Base-by-base conservation (phyloP, 2,888 invertebrate species). In the Cacoxenus indagator region DNA sequence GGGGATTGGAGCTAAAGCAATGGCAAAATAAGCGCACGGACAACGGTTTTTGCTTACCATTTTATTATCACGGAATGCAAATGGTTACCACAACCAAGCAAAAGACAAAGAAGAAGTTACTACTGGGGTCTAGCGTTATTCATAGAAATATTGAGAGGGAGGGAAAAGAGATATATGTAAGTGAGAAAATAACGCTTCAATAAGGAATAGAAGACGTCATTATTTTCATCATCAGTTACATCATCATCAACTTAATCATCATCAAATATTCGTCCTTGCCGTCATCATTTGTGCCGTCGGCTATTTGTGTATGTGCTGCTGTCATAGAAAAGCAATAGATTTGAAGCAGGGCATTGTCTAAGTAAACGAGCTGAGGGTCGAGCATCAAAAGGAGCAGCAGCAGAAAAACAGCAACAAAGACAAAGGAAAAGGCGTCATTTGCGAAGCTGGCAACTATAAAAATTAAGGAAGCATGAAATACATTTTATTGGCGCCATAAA, bases 391-490 rank as follows among this genome's bases (percentile, higher is more conserved):
- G 64, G 45, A 71, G 62, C 64, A 67, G 67, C 64, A 57, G 57
- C 27, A 68, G 48, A 64, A 65, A 54, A 65, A 48, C 65, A 66
- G 64, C 43, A 51, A 64, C 65, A 72, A 61, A 59, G 43, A 67
- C 61, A 69, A 48, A 46, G 29, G 48, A 27, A 65, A 19, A 57
- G 43, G 51, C 54, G 65, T 51, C 46, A 57, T 67, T 55, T 67
- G 75, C 75, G 73, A 76, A 83, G 81, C 78, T 80, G 81, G 79
- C 79, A 82, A 78, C 81, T 81, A 87, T 87, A 86, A 87, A 87
- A 87, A 87, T 87, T 87, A 87, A 87, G 86, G 86, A 87, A 87
- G 85, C 87, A 87, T 87, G 86, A 87, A 87, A 87, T 87, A 87
- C 87, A 87, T 85, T 87, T 86, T 86, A 86, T 87, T 87, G 85